Evolutionary conservation across 1,140 invertebrate genomes (phyloP).

Genomic region (Bicyclus anynana): DNA sequence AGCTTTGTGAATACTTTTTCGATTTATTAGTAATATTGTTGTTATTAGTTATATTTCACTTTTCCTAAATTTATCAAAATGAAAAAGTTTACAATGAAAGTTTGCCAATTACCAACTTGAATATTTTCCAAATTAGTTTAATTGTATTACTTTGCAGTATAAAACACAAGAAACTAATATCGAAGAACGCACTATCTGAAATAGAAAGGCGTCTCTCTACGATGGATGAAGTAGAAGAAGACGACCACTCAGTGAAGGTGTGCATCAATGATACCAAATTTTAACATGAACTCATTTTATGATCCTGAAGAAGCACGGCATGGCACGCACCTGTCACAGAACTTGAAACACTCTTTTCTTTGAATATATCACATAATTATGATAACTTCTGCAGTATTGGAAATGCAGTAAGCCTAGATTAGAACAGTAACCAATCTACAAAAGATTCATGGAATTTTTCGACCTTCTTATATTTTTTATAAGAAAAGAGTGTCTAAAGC

Average conservation of each 20-base stretch:
- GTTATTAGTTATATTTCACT: too few relatives aligned
- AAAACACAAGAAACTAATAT: conserved; percentile 73
- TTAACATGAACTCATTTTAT: conserved; percentile 43
- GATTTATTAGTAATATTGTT: too few relatives aligned
- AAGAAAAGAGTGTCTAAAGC: conserved; percentile 7
- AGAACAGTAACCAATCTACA: too few relatives aligned
- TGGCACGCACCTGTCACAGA: conserved; percentile 42
- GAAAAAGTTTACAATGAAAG: not conserved
- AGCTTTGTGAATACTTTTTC: not conserved
- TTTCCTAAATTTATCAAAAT: too few relatives aligned
- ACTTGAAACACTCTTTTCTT: conserved; percentile 20
- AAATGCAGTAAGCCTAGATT: too few relatives aligned
- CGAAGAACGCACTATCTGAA: conserved; percentile 72
- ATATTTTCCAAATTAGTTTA: conserved; percentile 7
- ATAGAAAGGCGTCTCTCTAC: conserved; percentile 71
- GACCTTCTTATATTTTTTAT: too few relatives aligned
- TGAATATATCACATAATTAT: not conserved
- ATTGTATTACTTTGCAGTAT: conserved; percentile 59
- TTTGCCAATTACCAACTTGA: not conserved
- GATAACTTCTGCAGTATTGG: too few relatives aligned
- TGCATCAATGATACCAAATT: conserved; percentile 72
- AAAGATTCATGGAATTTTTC: too few relatives aligned
- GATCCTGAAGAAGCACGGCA: conserved; percentile 46
- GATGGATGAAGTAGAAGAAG: conserved; percentile 74
- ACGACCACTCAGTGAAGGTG: conserved; percentile 78